Base-by-base conservation (phyloP, 2,888 invertebrate genomes). In the Cotesia congregata region DNA sequence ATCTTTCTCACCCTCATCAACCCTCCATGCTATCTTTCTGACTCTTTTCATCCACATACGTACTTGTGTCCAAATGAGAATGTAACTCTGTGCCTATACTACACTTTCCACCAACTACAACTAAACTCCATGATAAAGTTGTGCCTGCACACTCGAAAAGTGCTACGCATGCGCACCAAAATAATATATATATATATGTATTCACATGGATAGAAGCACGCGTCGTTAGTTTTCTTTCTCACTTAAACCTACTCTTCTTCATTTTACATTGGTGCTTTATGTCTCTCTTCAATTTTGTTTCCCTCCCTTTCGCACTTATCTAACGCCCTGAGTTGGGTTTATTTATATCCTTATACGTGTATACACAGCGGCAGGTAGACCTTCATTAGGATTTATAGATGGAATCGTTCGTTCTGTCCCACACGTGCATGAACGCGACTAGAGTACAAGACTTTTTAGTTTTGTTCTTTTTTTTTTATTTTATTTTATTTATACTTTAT, bases 371-470 rank as follows among this genome's bases (percentile, higher is more conserved):
- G 76, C 86, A 86, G 86, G 86, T 87, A 83, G 86, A 85, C 86
- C 85, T 88, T 87, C 86, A 88, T 88, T 88, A 86, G 85, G 84
- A 88, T 88, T 88, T 88, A 88, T 88, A 83, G 86, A 84, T 84
- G 84, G 83, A 86, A 65, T 72, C 67, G 73, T 15, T 87, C 86
- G 85, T 84, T 86, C 84, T 78, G 69, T 67, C 69, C 82, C 65
- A 71, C 65, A 71, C 69, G 59, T 77, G 69, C 71, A 71, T 67
- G 67, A 68, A 76, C 65, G 68, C 71, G 72, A 59, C 74, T 74
- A 64, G 41, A 68, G 69, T 72, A 71, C 64, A 50, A 62, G 41
- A 50, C 61, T 67, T 62, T 20, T 67, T 69, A 64, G 39, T 61
- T 41, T 73, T 17, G 17, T 72, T 41, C 76, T 65, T n/a, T 38